These are phyloP conservation scores for Hemicentrotus pulcherrimus DNA, from an alignment of 35 echinoderm and acorn worm genomes.

Conservation along the genomic window DNA sequence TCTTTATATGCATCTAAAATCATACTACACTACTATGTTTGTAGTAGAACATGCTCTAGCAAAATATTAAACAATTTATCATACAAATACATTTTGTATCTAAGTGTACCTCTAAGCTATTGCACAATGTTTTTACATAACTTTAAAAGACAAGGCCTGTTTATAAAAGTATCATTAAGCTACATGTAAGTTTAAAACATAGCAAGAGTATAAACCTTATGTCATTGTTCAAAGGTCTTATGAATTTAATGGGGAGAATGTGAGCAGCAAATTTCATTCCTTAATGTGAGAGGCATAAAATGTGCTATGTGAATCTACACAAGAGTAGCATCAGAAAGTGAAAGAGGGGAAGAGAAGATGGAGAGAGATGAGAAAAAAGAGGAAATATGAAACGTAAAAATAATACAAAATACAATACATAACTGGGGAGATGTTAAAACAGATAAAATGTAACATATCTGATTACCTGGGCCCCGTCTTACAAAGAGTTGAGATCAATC, in stretches of 20 bases:
- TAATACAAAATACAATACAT: too few relatives aligned
- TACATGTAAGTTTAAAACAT: not conserved
- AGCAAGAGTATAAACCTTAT: not conserved
- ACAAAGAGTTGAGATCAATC: too few relatives aligned
- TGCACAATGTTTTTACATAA: not conserved
- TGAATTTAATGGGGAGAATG: not conserved
- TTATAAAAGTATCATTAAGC: too few relatives aligned
- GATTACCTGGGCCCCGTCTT: too few relatives aligned
- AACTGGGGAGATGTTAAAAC: too few relatives aligned
- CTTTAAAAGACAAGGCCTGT: not conserved
- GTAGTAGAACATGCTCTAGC: not conserved
- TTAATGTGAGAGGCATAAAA: not conserved
- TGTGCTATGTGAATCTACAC: not conserved
- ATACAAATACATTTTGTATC: not conserved
- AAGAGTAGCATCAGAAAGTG: too few relatives aligned
- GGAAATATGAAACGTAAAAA: too few relatives aligned
- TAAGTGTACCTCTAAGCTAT: not conserved
- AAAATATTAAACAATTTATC: not conserved
- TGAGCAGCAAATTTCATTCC: not conserved
- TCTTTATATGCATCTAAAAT: not conserved
- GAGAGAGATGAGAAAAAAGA: too few relatives aligned
- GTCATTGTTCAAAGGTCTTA: too few relatives aligned
- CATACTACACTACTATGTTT: not conserved
- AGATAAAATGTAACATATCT: too few relatives aligned
- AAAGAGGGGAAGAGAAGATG: too few relatives aligned